Evolutionary conservation across 2,888 invertebrate species (phyloP), one percentile per base, ranked within the genome.

Genomic region (Spilosoma lubricipeda): DNA sequence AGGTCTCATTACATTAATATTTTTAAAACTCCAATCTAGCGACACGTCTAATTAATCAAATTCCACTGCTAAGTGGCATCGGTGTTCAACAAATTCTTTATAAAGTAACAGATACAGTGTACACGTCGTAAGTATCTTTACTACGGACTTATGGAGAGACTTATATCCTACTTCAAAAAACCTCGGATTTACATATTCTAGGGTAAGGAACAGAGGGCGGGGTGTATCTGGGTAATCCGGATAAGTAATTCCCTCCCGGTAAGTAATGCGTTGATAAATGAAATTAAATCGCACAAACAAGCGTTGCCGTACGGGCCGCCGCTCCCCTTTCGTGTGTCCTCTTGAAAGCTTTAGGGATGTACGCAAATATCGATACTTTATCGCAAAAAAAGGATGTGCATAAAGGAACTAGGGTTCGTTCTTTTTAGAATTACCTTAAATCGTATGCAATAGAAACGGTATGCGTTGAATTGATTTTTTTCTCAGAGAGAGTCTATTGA

Each of bases 261-360:
- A 94, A 95, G 95, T 95, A 95, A 95, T 95, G 95, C 95, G 95
- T 89, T 95, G 95, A 95, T 95, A 95, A 95, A 95, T 95, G 95
- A 94, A 95, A 95, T 95, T 95, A 95, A 95, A 95, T 95, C 95
- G 95, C 94, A 95, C 95, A 95, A 95, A 95, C 95, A 95, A 95
- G 94, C 93, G 94, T 92, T 89, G 90, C 91, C 90, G 87, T 89
- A 89, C 87, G 90, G 85, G 91, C 92, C 91, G 88, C 79, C 91
- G 93, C 92, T 90, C 92, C 94, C 93, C 91, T 91, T 91, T 90
- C 85, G 86, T 85, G 84, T 85, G 85, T 87, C 85, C 84, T 88
- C 83, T 86, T 88, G 83, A 86, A 86, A 85, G 82, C 84, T 83
- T 82, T 89, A 93, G 91, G 82, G 92, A 87, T 87, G 91, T 76